Percentiles rank a stretch among this genome's conserved stretches.
Evolutionary conservation across 2,113 vertebrate species (phyloP).

Genomic region (Mormyrus lacerda): DNA sequence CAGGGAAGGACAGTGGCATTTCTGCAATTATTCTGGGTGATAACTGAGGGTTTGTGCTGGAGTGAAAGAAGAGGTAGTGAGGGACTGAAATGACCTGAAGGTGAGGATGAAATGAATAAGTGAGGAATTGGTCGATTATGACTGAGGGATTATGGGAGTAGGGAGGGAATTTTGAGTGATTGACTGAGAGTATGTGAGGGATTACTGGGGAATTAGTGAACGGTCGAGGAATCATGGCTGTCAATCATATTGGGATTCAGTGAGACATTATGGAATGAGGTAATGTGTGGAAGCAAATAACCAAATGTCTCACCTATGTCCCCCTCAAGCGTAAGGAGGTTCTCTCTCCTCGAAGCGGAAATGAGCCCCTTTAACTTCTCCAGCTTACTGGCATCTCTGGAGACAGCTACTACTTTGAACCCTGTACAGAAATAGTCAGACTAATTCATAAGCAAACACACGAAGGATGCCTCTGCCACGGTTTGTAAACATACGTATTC

Average conservation of each 20-base stretch:
- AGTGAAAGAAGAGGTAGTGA: background rate
- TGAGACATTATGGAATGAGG: background rate
- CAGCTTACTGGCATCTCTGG: slow-evolving; percentile 60
- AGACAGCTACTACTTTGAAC: slow-evolving; percentile 70
- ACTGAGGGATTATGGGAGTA: background rate
- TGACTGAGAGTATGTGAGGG: background rate
- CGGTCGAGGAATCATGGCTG: background rate
- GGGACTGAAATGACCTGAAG: background rate
- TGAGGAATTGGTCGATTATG: background rate
- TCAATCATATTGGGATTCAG: background rate
- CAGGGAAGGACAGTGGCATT: background rate
- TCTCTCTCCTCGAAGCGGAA: slow-evolving; percentile 49
- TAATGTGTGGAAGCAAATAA: background rate
- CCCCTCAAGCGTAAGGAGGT: slow-evolving; percentile 64
- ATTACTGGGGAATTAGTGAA: background rate
- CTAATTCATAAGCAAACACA: background rate
- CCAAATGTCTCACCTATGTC: slow-evolving; percentile 59
- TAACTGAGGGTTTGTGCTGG: background rate
- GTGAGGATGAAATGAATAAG: background rate
- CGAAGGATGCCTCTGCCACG: background rate
- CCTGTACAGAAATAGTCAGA: slow-evolving; percentile 32
- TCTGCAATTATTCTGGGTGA: background rate
- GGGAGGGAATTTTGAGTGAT: background rate
- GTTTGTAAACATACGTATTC: background rate
- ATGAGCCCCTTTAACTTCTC: slow-evolving; percentile 59